Evolutionary conservation across 1,140 invertebrate species (phyloP), one percentile per base, ranked within the genome.

Genomic region (Parapsyche elsis): DNA sequence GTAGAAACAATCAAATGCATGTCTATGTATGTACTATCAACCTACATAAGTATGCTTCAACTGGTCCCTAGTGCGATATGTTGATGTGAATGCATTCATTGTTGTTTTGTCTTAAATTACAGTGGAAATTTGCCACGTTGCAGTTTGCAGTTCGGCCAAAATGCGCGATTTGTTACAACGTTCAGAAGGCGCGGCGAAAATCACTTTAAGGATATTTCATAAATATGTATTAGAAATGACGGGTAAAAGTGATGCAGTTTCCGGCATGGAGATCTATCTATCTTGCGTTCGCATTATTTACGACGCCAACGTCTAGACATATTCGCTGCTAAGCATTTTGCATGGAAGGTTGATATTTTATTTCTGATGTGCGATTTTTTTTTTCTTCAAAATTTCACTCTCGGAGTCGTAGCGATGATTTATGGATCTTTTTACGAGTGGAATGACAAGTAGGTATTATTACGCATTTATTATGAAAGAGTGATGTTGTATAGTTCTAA

Each of bases 231-330:
- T 71, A 45, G 26, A n/a, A 44, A n/a, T 26, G 70, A 30, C 30
- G 30, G 70, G 70, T 38, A 71, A 30, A 30, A 71, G n/a, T 71
- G 70, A 71, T 71, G 70, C 38, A 71, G 23, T 71, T 71, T 44
- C 26, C 38, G 14, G 70, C 7, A 38, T 38, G 30, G 30, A 38
- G 30, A 38, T 38, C 30, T 38, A 71, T 71, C 24, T 71, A 71
- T 71, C 70, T 38, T 19, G 24, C 14, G 10, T 9, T 61, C 21
- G 53, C 23, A 76, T 46, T 81, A 81, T 81, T 81, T 81, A 81
- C 78, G 80, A 61, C 23, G 16, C 16, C 12, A 30, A 45, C 46
- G 80, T 81, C 80, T 81, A 81, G 80, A 81, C 80, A 74, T 81
- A 80, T 76, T 80, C 26, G 5, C 23, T 70, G 61, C 73, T 64